Base-by-base conservation (phyloP, 53 echinoderm and acorn worm species). In the Echinometra lucunter region DNA sequence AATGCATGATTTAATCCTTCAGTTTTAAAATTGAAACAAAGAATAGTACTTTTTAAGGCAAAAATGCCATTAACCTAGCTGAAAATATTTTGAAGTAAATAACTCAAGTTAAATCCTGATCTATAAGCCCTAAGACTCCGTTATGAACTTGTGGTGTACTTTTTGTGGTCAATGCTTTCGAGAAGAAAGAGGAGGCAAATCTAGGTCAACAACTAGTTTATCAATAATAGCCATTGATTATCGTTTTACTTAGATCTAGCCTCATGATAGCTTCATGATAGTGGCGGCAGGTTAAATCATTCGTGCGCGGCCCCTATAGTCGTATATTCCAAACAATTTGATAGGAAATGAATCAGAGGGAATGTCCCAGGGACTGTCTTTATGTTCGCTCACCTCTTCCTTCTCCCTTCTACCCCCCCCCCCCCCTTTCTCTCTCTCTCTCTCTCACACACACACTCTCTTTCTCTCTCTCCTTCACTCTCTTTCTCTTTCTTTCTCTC, bases 201-300 rank as follows among this genome's bases (percentile, higher is more conserved):
- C 53, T 85, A 49, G 85, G 85, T 13, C 85, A 85, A 49, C 30
- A 85, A 47, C 85, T 85, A 85, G 85, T 85, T 85, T 85, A 85
- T 85, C 85, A 85, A 12, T 45, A 13, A 85, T 47, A 49, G n/a
- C 49, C n/a, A 1, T 49, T 28, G n/a, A 85, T 49, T 16, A 49
- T 30, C 85, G 85, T 30, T 4, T 85, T n/a, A 27, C 12, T 47
- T n/a, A 25, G 85, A 85, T 85, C 85, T 85, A 1, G 28, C 27
- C 21, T 49, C 49, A 28, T 42, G 44, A 44, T 44, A 44, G 19
- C 44, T 25, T n/a, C 85, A 85, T 49, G 45, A 47, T 45, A n/a
- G n/a, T 83, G 45, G n/a, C n/a, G 42, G 81, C 21, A 81, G 81
- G 85, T 28, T 28, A 85, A 85, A 85, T 47, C 69, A 69, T 69